Percentiles rank a stretch among this genome's conserved stretches.
phyloP scores from a whole-genome alignment of 2,113 vertebrate species.

The Rissa tridactyla region DNA sequence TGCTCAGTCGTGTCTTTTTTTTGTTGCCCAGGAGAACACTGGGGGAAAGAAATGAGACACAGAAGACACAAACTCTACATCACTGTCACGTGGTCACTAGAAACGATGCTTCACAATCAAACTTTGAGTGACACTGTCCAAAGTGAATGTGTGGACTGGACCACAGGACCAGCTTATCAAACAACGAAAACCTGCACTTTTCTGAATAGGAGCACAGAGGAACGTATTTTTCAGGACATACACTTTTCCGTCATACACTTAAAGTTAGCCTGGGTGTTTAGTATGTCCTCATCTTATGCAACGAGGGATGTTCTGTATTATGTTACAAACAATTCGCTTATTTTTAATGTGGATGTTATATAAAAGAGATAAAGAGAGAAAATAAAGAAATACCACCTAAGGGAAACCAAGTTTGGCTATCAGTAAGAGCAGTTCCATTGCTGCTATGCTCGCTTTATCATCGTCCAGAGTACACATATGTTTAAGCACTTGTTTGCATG shows the following conservation, averaged over 20 bases:
- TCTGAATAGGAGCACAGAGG: not conserved
- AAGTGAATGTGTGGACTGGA: not conserved
- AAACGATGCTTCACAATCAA: not conserved
- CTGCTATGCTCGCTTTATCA: not conserved
- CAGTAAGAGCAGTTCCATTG: not conserved
- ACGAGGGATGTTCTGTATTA: not conserved
- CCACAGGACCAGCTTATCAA: not conserved
- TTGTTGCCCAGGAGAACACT: not conserved
- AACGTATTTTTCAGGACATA: not conserved
- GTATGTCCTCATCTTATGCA: not conserved
- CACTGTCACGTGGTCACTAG: not conserved
- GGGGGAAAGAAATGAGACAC: not conserved
- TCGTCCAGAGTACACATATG: not conserved
- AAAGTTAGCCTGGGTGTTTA: not conserved
- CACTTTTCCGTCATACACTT: not conserved
- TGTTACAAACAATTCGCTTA: not conserved
- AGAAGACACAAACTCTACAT: not conserved
- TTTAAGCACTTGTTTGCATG: not conserved
- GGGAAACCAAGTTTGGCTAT: not conserved
- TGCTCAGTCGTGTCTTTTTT: constrained; percentile 1
- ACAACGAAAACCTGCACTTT: not conserved
- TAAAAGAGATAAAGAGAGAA: not conserved
- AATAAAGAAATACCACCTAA: not conserved
- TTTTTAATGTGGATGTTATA: not conserved
- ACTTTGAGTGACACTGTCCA: not conserved